Conservation (phyloP, 2,797 vertebrate genomes). For the Microctenopoma lineatum region DNA sequence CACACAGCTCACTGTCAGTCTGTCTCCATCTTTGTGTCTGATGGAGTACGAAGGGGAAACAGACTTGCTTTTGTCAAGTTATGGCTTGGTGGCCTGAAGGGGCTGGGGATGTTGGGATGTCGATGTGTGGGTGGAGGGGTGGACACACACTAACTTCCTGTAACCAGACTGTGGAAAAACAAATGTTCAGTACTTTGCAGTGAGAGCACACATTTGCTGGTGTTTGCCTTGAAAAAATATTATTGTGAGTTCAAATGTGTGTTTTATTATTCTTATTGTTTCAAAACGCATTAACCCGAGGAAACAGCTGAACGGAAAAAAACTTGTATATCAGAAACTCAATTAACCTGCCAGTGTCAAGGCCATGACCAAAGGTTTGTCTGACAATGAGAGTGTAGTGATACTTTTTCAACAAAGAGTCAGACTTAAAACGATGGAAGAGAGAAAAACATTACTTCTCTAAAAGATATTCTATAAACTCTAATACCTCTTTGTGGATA, state of each 20-base stretch:
- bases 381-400: neutral
- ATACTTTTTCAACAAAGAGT: constrained; percentile 8
- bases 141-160: constrained; percentile 48
- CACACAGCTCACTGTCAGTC: constrained; percentile 52
- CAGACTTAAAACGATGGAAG: neutral
- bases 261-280: constrained; percentile 2
- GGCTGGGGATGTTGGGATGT: neutral
- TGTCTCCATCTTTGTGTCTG: constrained; percentile 48
- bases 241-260: neutral
- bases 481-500: too few relatives aligned
- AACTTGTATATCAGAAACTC: neutral
- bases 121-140: neutral
- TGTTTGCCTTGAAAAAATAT: constrained; percentile 20
- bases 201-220: neutral
- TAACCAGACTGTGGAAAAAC: constrained; percentile 24
- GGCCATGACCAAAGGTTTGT: neutral
- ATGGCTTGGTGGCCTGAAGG: neutral
- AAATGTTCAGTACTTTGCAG: constrained; percentile 10
- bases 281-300: neutral
- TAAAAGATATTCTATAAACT: too few relatives aligned
- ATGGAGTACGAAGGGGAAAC: constrained; percentile 36
- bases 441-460: too few relatives aligned
- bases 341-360: constrained; percentile 24
- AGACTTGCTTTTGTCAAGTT: constrained; percentile 62
- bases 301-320: too few relatives aligned